Evolutionary conservation across 1,140 invertebrate genomes (phyloP), one percentile per base, ranked within the genome.

Genomic region (Tetraneura akinire): DNA sequence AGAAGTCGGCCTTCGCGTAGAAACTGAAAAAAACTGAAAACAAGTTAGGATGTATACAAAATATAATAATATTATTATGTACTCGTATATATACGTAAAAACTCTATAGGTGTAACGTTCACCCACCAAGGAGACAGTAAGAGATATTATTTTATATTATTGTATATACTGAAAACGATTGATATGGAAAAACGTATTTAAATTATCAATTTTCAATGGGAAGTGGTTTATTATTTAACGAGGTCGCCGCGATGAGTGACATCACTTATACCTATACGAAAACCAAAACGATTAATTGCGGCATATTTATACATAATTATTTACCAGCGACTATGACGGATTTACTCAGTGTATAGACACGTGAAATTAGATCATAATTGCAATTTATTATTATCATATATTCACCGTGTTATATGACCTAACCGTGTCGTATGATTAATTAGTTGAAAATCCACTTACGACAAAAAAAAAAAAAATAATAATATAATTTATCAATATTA

Each of bases 1-100:
- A 51, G 68, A 71, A 18, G 68, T 32, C 23, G 47, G 14, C 68
- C 68, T 71, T 71, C 68, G 45, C 1, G 32, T 37, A 37, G 32
- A 8, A 37, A 37, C 32, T 4, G 8, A 3, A 37, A 37, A 37
- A 37, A 37, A 37, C 3, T 37, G 3, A 71, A 71, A 26, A 49
- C 16, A 70, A 16, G 10, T 66, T 42, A 45, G 13, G 16, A 16
- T 32, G 9, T 26, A 62, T 14, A 29, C 1, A 29, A 16, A 62
- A 18, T 9, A 37, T 16, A 18, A 1, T 14, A 18, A n/a, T 60
- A 18, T 2, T 21, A 60, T 13, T 13, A 13, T 4, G 53, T 21
- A 1, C 57, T 6, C 16, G 29, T 18, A 18, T 18, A 37, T 66
- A 14, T 37, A 16, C 0, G 32, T 42, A 32, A 11, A 13, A 23